Conservation (phyloP, 2,888 invertebrate species). For the Ennomos quercinarius region DNA sequence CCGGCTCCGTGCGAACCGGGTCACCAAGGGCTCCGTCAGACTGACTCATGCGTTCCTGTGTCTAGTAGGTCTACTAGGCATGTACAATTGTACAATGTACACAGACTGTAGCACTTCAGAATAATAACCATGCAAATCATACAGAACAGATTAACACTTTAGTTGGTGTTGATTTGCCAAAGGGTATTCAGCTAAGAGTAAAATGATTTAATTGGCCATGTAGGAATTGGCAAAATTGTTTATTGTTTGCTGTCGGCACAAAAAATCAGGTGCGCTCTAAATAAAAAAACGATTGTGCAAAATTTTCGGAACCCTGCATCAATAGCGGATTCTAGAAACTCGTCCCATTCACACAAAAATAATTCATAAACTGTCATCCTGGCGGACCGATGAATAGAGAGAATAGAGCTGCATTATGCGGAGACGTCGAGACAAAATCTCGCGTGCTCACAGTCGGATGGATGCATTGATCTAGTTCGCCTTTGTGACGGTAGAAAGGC, state of each 20-base stretch:
- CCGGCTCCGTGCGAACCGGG: constrained; percentile 67
- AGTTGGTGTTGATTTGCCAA: too few species aligned
- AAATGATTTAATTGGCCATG: too few species aligned
- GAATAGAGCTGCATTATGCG: constrained; percentile 47
- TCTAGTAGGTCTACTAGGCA: neutral
- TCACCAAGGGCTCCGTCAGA: constrained; percentile 55
- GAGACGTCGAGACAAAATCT: constrained; percentile 58
- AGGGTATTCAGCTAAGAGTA: too few species aligned
- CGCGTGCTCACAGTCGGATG: constrained; percentile 58
- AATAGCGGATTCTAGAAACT: constrained; percentile 50
- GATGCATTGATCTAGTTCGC: constrained; percentile 61
- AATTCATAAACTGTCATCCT: constrained; percentile 46
- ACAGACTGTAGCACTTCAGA: too few species aligned
- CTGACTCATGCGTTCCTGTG: constrained; percentile 48
- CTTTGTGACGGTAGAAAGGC: constrained; percentile 63
- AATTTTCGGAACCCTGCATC: constrained; percentile 46
- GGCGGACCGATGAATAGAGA: constrained; percentile 30
- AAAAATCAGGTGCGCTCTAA: constrained; percentile 41
- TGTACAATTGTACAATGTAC: neutral
- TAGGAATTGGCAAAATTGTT: too few species aligned
- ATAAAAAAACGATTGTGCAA: constrained; percentile 58
- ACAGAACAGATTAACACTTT: too few species aligned
- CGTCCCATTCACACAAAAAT: constrained; percentile 49
- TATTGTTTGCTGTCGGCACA: neutral
- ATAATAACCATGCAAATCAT: too few species aligned